phyloP scores from a whole-genome alignment of 2,888 invertebrate species.

The Pheosia tremula region DNA sequence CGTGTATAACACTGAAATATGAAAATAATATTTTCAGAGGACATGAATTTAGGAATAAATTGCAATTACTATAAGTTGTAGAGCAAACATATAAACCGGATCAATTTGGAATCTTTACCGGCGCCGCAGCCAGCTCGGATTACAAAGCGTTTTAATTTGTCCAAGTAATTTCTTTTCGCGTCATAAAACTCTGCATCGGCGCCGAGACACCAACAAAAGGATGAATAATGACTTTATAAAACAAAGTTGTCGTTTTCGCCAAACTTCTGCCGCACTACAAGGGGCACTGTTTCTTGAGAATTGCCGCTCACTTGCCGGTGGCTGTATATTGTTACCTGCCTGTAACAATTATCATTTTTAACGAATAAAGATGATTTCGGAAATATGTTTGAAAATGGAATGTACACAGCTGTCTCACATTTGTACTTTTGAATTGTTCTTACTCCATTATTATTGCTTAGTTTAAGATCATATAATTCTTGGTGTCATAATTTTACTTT shows the following conservation, averaged over 20 bases:
- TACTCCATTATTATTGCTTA: too few species aligned
- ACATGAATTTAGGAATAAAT: too few species aligned
- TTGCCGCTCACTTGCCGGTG: constrained; percentile 63
- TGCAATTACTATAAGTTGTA: neutral
- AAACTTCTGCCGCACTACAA: constrained; percentile 69
- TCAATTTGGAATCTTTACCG: constrained; percentile 19
- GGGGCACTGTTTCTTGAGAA: constrained; percentile 66
- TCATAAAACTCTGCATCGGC: constrained; percentile 74
- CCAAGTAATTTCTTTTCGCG: constrained; percentile 67
- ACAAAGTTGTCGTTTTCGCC: constrained; percentile 78
- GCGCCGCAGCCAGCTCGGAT: constrained; percentile 42
- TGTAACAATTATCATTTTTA: neutral
- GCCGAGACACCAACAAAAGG: constrained; percentile 76
- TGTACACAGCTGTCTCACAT: too few species aligned
- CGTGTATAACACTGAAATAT: too few species aligned
- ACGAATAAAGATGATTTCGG: too few species aligned
- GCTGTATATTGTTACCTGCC: constrained; percentile 14
- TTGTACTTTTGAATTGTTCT: too few species aligned
- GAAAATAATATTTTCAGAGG: too few species aligned
- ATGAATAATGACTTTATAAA: constrained; percentile 79
- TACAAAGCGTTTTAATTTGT: constrained; percentile 67
- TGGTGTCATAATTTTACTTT: too few species aligned
- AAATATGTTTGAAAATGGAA: too few species aligned
- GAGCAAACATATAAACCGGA: constrained; percentile 2
- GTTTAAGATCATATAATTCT: too few species aligned